Percentiles rank a stretch among this genome's conserved stretches.
phyloP scores from a whole-genome alignment of 2,113 vertebrate species.

The Cyanoderma ruficeps region DNA sequence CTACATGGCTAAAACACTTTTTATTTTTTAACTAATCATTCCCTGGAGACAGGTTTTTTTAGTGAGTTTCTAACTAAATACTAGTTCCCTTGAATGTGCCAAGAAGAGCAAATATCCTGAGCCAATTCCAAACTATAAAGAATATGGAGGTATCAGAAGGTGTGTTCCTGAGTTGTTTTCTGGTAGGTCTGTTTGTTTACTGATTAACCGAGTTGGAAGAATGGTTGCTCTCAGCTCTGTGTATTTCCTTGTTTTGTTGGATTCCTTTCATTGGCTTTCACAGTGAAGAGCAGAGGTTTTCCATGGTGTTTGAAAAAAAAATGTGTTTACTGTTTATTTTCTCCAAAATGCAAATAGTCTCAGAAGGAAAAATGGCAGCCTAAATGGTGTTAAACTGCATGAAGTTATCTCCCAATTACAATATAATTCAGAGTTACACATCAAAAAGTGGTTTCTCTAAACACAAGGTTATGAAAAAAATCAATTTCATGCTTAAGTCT shows the following conservation, averaged over 20 bases:
- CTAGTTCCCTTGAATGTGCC: background rate
- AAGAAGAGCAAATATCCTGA: background rate
- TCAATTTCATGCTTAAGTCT: background rate
- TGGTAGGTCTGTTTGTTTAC: background rate
- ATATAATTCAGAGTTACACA: background rate
- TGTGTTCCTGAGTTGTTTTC: background rate
- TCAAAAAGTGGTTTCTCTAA: background rate
- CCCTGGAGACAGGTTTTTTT: background rate
- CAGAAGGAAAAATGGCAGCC: background rate
- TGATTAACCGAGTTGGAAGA: background rate
- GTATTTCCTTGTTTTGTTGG: background rate
- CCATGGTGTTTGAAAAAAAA: background rate
- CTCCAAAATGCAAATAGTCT: background rate
- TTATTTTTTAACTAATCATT: background rate
- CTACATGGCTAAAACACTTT: background rate
- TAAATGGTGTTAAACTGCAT: background rate
- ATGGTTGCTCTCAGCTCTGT: background rate
- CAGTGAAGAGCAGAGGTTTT: background rate
- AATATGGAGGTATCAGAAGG: background rate
- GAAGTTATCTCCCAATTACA: background rate
- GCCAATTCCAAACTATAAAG: background rate
- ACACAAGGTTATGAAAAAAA: background rate
- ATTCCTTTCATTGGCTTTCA: background rate
- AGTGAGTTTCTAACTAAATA: background rate
- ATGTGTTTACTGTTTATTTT: background rate